phyloP scores from a whole-genome alignment of 1,140 invertebrate genomes.

The Drosophila varians region DNA sequence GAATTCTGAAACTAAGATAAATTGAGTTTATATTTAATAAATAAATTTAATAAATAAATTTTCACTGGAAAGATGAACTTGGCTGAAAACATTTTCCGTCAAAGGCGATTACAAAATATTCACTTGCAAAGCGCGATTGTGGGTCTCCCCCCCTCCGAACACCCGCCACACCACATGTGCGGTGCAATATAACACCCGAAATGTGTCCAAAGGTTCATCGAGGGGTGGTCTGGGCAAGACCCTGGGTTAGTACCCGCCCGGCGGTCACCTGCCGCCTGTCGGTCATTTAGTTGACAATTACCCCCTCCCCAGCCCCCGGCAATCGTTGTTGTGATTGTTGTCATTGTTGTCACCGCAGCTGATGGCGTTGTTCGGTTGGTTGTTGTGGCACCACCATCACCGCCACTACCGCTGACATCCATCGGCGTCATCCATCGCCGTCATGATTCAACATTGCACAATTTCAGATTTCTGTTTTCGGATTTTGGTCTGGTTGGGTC shows the following conservation, averaged over 20 bases:
- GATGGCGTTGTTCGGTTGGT: background rate
- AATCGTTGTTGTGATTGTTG: constrained; percentile 7
- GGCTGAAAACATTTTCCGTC: background rate
- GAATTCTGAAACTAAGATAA: no score
- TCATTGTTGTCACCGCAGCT: constrained; percentile 10
- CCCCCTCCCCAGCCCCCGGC: background rate
- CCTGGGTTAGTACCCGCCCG: constrained; percentile 5
- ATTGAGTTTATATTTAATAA: background rate
- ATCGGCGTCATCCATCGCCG: constrained; percentile 19
- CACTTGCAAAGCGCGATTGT: background rate
- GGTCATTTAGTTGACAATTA: constrained; percentile 57
- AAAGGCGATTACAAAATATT: background rate
- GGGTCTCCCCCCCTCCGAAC: background rate
- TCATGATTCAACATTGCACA: constrained; percentile 58
- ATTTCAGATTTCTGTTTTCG: constrained; percentile 48
- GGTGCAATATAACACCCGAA: constrained; percentile 22
- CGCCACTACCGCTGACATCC: constrained; percentile 1
- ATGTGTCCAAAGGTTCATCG: constrained; percentile 21
- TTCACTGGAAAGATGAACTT: background rate
- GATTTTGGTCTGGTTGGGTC: constrained; percentile 56
- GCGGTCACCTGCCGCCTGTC: constrained; percentile 40
- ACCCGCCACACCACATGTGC: background rate
- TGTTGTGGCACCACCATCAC: background rate
- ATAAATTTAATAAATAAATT: no score
- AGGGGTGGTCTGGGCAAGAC: constrained; percentile 2